Evolutionary conservation across 2,113 vertebrate species (phyloP).

Genomic region (Pygoscelis adeliae): DNA sequence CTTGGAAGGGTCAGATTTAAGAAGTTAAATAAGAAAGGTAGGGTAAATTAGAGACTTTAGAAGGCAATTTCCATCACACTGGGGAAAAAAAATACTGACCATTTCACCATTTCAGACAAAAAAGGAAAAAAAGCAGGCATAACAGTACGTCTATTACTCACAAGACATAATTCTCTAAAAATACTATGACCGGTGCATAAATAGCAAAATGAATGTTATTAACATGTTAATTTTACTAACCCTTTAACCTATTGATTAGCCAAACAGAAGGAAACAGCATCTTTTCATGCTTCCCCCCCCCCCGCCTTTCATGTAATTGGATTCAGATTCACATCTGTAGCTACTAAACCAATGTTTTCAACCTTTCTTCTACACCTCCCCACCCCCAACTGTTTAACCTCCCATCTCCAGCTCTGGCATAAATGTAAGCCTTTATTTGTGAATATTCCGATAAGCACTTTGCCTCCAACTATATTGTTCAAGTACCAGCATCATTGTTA

Average conservation of each 20-base stretch:
- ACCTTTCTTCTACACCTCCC: conserved; percentile 65
- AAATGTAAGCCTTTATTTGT: conserved; percentile 81
- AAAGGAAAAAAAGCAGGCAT: neutral
- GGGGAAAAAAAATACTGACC: neutral
- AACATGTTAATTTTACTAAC: conserved; percentile 71
- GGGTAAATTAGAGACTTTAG: neutral
- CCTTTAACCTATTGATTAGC: conserved; percentile 79
- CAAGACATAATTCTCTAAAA: conserved; percentile 39
- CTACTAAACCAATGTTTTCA: conserved; percentile 78
- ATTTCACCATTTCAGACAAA: neutral
- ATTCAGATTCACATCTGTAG: conserved; percentile 83
- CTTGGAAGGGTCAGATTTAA: neutral
- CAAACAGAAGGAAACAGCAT: conserved; percentile 78
- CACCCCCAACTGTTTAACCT: conserved; percentile 80
- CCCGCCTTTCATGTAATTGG: conserved; percentile 71
- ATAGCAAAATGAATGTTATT: conserved; percentile 78
- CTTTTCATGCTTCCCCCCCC: conserved; percentile 42
- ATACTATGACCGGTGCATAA: conserved; percentile 50
- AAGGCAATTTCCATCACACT: neutral
- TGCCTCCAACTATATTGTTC: conserved; percentile 82
- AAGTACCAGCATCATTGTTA: conserved; percentile 79
- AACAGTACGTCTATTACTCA: neutral
- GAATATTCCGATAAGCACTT: conserved; percentile 83
- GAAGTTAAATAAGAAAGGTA: neutral
- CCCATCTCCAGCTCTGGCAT: conserved; percentile 74